Conservation (phyloP, 2,113 vertebrate species). For the Rhodinocichla rosea region DNA sequence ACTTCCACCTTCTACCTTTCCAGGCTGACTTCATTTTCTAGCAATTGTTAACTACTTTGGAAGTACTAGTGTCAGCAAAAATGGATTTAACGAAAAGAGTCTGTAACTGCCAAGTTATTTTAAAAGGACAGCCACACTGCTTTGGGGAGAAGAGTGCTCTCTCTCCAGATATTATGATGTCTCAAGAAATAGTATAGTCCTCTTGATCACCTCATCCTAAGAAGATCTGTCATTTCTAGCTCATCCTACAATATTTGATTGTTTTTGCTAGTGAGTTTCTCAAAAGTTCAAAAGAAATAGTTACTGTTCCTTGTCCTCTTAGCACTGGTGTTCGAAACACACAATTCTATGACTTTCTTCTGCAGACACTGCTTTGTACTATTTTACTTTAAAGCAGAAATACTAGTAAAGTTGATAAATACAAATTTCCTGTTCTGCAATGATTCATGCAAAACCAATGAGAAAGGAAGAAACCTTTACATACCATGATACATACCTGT, state of each 20-base stretch:
- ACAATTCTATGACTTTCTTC: not conserved
- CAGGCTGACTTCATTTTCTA: not conserved
- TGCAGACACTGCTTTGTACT: not conserved
- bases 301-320: not conserved
- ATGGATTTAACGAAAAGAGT: not conserved
- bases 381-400: not conserved
- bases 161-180: not conserved
- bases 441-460: not conserved
- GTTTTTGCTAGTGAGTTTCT: not conserved
- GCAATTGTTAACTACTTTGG: not conserved
- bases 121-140: not conserved
- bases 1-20: not conserved
- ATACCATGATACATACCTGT: not conserved
- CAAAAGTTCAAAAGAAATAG: not conserved
- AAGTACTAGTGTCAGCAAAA: not conserved
- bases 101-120: not conserved
- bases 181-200: not conserved
- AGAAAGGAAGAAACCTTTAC: not conserved
- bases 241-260: not conserved
- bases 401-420: not conserved
- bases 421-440: not conserved
- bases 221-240: not conserved
- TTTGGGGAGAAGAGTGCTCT: not conserved
- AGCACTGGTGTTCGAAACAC: not conserved
- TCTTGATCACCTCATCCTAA: fast-evolving